Evolutionary conservation across 2,888 invertebrate species (phyloP).

Genomic region (Clepsis dumicolana): DNA sequence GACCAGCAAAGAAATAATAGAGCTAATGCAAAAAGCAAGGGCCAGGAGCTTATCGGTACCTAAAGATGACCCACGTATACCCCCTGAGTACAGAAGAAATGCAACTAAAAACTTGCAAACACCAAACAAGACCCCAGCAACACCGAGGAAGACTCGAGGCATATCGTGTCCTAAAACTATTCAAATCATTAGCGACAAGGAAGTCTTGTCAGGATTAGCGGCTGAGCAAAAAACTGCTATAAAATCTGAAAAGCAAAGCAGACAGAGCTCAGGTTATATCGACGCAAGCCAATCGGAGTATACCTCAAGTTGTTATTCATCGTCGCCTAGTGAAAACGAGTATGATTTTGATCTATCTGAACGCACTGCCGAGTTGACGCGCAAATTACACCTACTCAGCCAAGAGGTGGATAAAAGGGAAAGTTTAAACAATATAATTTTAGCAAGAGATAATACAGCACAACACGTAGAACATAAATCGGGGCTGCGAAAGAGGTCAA

Average conservation of each 20-base stretch:
- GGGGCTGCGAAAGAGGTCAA: slow-evolving; percentile 67
- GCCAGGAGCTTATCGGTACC: slow-evolving; percentile 82
- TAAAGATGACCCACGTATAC: slow-evolving; percentile 79
- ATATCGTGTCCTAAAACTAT: slow-evolving; percentile 84
- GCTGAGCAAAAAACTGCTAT: slow-evolving; percentile 70
- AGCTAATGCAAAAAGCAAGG: slow-evolving; percentile 80
- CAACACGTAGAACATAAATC: slow-evolving; percentile 57
- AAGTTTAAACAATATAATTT: slow-evolving; percentile 60
- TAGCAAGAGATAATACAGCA: slow-evolving; percentile 56
- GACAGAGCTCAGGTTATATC: slow-evolving; percentile 78
- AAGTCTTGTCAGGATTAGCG: slow-evolving; percentile 82
- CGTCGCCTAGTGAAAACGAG: slow-evolving; percentile 83
- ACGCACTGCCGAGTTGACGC: slow-evolving; percentile 76
- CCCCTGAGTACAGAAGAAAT: slow-evolving; percentile 66
- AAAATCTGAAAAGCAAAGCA: slow-evolving; percentile 67
- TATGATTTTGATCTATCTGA: slow-evolving; percentile 81
- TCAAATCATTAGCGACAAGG: slow-evolving; percentile 80
- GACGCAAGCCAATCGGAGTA: slow-evolving; percentile 84
- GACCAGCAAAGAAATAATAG: slow-evolving; percentile 80
- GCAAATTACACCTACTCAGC: slow-evolving; percentile 76
- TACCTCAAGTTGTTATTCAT: slow-evolving; percentile 82
- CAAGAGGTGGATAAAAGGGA: slow-evolving; percentile 71
- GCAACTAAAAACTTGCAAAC: slow-evolving; percentile 81
- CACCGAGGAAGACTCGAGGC: slow-evolving; percentile 69
- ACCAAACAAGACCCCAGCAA: slow-evolving; percentile 80